Conservation (phyloP, 1,140 invertebrate species). For the Melipona quadrifasciata region DNA sequence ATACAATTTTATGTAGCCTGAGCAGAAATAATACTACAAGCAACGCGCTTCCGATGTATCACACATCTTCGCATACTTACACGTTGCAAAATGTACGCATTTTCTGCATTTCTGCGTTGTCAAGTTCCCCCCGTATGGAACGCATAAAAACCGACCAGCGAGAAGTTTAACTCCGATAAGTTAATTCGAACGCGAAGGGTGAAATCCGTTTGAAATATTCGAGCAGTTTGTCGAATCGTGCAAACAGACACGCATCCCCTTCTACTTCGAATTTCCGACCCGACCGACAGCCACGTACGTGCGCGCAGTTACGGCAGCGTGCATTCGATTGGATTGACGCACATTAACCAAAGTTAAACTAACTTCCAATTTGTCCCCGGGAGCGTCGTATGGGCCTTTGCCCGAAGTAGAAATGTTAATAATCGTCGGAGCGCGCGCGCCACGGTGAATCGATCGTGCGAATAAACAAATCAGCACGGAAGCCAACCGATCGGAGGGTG, state of each 20-base stretch:
- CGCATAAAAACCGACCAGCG: too few species aligned
- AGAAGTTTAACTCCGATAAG: neutral
- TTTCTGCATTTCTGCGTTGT: too few species aligned
- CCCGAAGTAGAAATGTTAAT: neutral
- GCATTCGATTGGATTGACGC: too few species aligned
- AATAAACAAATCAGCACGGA: slow-evolving; percentile 29
- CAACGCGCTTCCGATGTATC: too few species aligned
- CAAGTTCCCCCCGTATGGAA: too few species aligned
- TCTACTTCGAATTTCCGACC: neutral
- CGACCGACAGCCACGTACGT: too few species aligned
- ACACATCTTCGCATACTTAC: too few species aligned
- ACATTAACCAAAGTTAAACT: neutral
- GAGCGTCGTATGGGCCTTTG: neutral
- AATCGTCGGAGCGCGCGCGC: neutral
- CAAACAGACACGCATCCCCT: too few species aligned
- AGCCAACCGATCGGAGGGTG: neutral
- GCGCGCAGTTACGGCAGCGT: too few species aligned
- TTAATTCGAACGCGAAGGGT: neutral
- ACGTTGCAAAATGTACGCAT: too few species aligned
- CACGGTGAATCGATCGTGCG: neutral
- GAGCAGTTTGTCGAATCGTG: neutral
- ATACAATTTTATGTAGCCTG: too few species aligned
- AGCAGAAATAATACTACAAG: too few species aligned
- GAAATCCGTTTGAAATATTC: neutral
- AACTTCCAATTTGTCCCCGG: neutral